Conservation (phyloP, 2,797 vertebrate species). For the Triplophysa bombifrons region DNA sequence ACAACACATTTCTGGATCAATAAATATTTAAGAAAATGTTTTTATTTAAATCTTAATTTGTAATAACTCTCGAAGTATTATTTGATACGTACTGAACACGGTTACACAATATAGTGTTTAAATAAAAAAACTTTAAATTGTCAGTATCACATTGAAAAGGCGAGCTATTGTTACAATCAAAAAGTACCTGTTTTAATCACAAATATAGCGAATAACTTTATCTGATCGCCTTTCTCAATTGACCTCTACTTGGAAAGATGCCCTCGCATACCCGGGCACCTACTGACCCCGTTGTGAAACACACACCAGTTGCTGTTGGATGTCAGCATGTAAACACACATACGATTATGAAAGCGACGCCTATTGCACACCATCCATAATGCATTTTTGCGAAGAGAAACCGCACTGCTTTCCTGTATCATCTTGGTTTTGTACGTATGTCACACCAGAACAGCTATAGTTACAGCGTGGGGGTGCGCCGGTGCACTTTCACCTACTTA, state of each 20-base stretch:
- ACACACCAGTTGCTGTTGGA: background rate
- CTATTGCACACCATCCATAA: background rate
- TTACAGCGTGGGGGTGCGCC: background rate
- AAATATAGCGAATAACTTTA: background rate
- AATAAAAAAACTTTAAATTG: background rate
- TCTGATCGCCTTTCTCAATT: conserved; percentile 41
- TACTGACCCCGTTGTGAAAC: conserved; percentile 33
- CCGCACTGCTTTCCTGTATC: background rate
- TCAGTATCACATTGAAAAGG: background rate
- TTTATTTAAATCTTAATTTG: background rate
- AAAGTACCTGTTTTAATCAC: background rate
- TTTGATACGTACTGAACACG: no score
- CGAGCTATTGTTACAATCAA: no score
- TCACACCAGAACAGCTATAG: background rate
- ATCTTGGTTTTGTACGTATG: conserved; percentile 3
- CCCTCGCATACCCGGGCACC: conserved; percentile 51
- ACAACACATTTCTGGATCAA: background rate
- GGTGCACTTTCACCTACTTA: conserved; percentile 53
- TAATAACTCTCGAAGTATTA: no score
- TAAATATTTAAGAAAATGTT: background rate
- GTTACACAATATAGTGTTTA: no score
- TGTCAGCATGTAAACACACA: conserved; percentile 1
- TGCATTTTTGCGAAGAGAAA: background rate
- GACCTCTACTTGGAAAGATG: conserved; percentile 68
- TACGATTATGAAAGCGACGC: background rate